Evolutionary conservation across 2,888 invertebrate species (phyloP).

Genomic region (Phorcus lineatus): DNA sequence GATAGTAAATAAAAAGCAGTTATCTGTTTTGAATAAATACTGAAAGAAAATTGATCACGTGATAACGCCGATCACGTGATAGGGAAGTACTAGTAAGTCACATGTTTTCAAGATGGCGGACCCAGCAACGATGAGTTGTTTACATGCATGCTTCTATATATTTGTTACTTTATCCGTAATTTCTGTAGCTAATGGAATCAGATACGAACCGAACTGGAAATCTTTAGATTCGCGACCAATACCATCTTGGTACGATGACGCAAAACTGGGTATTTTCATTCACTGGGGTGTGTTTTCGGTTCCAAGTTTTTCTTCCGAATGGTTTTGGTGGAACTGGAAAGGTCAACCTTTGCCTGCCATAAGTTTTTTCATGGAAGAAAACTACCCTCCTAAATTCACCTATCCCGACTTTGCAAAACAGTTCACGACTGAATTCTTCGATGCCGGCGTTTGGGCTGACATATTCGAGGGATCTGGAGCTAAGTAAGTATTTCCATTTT

Average conservation of each 20-base stretch:
- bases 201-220: constrained; percentile 83
- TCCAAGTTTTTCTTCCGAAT: constrained; percentile 79
- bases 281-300: constrained; percentile 77
- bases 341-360: constrained; percentile 53
- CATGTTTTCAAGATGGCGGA: not conserved
- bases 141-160: not conserved
- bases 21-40: no score
- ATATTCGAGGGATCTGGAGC: constrained; percentile 90
- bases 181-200: not conserved
- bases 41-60: no score
- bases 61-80: no score
- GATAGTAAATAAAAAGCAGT: no score
- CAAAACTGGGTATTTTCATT: constrained; percentile 77
- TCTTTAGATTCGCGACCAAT: constrained; percentile 89
- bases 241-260: constrained; percentile 76
- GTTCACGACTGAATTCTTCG: constrained; percentile 91
- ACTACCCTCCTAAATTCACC: constrained; percentile 88
- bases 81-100: constrained; percentile 1
- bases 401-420: constrained; percentile 93
- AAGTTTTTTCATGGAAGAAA: constrained; percentile 84
- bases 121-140: not conserved
- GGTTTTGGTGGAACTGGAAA: constrained; percentile 93
- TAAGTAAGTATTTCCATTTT: constrained; percentile 78
- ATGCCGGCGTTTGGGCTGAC: constrained; percentile 88
- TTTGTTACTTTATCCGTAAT: not conserved